These are phyloP conservation scores for Tetanocera ferruginea DNA, from an alignment of 2,888 invertebrate genomes.

Conservation along the genomic window DNA sequence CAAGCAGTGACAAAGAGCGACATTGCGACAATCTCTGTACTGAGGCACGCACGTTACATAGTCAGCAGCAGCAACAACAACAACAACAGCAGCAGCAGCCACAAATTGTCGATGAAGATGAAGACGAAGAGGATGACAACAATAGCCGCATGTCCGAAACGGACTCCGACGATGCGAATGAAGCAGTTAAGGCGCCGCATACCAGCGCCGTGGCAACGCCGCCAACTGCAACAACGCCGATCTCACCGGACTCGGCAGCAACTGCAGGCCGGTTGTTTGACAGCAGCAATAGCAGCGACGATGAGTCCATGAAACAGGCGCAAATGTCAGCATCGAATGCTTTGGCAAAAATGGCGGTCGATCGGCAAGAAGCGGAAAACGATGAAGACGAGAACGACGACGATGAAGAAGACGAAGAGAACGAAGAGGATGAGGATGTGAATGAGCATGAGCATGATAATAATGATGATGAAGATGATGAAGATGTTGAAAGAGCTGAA, in stretches of 20 bases:
- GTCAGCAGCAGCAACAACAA: background rate
- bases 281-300: slow-evolving; percentile 66
- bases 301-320: slow-evolving; percentile 61
- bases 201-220: slow-evolving; percentile 56
- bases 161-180: background rate
- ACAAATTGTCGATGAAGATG: slow-evolving; percentile 1
- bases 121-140: background rate
- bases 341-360: slow-evolving; percentile 57
- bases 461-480: slow-evolving; percentile 30
- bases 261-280: slow-evolving; percentile 65
- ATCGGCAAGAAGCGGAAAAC: slow-evolving; percentile 26
- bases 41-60: background rate
- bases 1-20: slow-evolving; percentile 11
- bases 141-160: background rate
- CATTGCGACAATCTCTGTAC: background rate
- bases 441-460: slow-evolving; percentile 28
- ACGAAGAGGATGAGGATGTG: slow-evolving; percentile 34
- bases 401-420: background rate
- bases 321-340: slow-evolving; percentile 63
- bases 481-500: slow-evolving; percentile 17
- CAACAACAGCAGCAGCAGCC: background rate
- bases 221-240: slow-evolving; percentile 62
- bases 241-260: slow-evolving; percentile 64
- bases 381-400: slow-evolving; percentile 41
- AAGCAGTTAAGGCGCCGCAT: slow-evolving; percentile 55